Evolutionary conservation across 2,797 vertebrate species (phyloP), one percentile per base, ranked within the genome.

Genomic region (Eospalax fontanierii): DNA sequence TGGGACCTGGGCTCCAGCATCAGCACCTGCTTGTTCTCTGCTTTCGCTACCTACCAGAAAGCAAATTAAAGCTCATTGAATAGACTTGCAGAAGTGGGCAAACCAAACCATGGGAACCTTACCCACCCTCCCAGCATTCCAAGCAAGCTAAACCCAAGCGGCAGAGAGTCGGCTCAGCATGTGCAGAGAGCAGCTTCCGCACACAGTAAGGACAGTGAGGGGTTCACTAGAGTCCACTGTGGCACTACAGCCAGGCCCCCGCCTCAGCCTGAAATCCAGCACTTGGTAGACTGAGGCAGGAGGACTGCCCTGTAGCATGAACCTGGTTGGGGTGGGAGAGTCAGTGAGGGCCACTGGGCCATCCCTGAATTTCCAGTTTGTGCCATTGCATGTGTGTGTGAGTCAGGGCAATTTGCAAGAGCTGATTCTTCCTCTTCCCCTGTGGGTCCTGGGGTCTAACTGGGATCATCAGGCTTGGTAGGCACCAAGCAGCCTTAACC

Each of bases 1-100:
- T 35, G 11, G 10, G 57, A 4, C n/a, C 46, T 0, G 5, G 5
- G 12, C 35, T 15, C 61, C 28, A 0, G 28, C 0, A 1, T 66
- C 40, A 8, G 88, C 93, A 16, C 11, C 86, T 65, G 30, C 4
- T 21, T 2, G n/a, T 1, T 0, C 26, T 59, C 2, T 0, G 10
- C 57, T 15, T 70, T 16, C 6, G 6, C 22, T 83, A 28, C 90
- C 46, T 83, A 73, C 57, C 22, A 0, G 57, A 57, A 61, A 76
- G 75, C 7, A 50, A 30, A 16, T 26, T 7, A n/a, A 12, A 59
- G 50, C 33, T 46, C 16, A 35, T n/a, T 57, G 54, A 81, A 26
- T 24, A 30, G 30, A 24, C 26, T 33, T 12, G 19, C 65, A 11
- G 28, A 7, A 19, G 40, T 14, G 0, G 50, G 8, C 50, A 54